Conservation (phyloP, 92 coral and sea anemone genomes). For the Porites rus region DNA sequence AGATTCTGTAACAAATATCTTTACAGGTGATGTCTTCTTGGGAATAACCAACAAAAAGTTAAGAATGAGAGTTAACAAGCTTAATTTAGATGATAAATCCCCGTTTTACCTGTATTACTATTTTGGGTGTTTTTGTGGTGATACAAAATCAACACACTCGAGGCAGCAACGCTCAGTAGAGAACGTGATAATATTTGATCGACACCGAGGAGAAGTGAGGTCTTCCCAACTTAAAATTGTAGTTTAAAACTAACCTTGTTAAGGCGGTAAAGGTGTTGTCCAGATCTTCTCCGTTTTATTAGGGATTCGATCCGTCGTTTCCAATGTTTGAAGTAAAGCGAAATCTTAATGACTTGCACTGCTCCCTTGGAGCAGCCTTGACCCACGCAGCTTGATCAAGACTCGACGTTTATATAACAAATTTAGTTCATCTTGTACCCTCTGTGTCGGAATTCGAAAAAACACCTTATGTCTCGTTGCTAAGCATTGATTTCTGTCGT, state of each 20-base stretch:
- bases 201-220: not conserved
- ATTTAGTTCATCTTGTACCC: not conserved
- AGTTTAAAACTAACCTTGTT: slow-evolving; percentile 21
- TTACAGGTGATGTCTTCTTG: not conserved
- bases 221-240: not conserved
- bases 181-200: not conserved
- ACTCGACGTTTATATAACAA: not conserved
- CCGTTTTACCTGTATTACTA: not conserved
- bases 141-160: slow-evolving; percentile 8
- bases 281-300: not conserved
- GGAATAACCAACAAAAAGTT: too few species aligned
- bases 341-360: slow-evolving; percentile 1
- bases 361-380: not conserved
- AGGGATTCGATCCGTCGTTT: not conserved
- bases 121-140: slow-evolving; percentile 11
- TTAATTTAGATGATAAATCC: slow-evolving; percentile 19
- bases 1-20: slow-evolving; percentile 15
- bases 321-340: not conserved
- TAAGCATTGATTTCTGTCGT: not conserved
- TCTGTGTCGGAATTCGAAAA: slow-evolving; percentile 7
- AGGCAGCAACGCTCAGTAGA: not conserved
- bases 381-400: slow-evolving; percentile 35
- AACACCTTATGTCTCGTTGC: not conserved
- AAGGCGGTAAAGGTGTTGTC: not conserved
- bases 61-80: not conserved